These are phyloP conservation scores for Aspidiotus destructor DNA, from an alignment of 2,888 invertebrate species.

Conservation along the genomic window DNA sequence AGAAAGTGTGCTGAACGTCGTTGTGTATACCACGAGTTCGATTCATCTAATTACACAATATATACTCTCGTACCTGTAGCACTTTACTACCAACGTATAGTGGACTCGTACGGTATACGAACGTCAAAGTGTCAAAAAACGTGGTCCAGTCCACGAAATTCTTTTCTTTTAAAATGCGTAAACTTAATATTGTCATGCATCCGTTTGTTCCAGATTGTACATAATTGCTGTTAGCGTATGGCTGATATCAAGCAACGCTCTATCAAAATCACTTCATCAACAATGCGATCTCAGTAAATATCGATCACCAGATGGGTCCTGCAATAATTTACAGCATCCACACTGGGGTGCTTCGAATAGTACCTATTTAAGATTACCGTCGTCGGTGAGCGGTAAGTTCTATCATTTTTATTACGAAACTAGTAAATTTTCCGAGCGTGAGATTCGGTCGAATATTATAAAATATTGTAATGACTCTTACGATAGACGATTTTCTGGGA, in stretches of 20 bases:
- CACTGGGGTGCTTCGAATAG: conserved; percentile 75
- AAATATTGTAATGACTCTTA: not conserved
- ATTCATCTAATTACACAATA: no score
- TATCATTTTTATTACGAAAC: not conserved
- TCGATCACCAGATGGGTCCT: conserved; percentile 68
- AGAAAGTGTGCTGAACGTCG: no score
- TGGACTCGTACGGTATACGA: no score
- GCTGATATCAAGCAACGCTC: not conserved
- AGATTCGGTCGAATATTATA: not conserved
- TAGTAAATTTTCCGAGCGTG: not conserved
- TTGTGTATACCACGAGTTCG: no score
- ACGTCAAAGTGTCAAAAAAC: no score
- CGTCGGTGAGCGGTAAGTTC: conserved; percentile 43
- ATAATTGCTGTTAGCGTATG: not conserved
- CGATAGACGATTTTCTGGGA: not conserved
- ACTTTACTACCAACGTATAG: no score
- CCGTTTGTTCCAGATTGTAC: not conserved
- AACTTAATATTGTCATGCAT: no score
- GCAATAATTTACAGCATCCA: conserved; percentile 77
- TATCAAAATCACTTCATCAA: conserved; percentile 1
- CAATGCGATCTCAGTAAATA: conserved; percentile 48
- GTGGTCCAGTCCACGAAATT: no score
- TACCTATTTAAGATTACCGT: conserved; percentile 61
- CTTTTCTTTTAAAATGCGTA: no score
- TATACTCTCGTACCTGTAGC: no score